phyloP scores from a whole-genome alignment of 2,113 vertebrate species.

The Chitala chitala region DNA sequence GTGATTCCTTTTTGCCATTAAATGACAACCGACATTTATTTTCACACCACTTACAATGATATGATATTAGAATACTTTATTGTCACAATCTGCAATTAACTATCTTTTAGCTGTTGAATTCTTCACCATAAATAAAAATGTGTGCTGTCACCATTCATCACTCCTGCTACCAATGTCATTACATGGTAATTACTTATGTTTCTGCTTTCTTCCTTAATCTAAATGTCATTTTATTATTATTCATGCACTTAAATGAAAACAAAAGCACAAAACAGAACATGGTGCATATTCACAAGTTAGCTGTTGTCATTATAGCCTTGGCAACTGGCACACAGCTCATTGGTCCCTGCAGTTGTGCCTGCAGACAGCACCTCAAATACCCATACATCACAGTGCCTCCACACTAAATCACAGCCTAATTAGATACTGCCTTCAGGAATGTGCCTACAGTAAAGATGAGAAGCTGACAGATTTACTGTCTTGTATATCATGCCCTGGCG shows the following conservation, averaged over 20 bases:
- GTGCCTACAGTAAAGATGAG: not conserved
- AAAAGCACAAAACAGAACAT: not conserved
- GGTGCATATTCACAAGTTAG: too few species aligned
- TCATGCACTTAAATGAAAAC: not conserved
- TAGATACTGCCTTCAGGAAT: not conserved
- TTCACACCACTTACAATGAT: too few species aligned
- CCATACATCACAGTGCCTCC: not conserved
- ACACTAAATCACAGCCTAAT: conserved; percentile 2
- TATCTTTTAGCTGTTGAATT: too few species aligned
- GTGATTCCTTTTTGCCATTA: not conserved
- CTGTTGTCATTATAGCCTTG: too few species aligned
- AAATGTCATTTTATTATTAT: not conserved
- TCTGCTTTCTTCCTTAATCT: not conserved
- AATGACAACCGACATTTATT: not conserved
- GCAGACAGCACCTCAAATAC: not conserved
- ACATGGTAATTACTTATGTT: not conserved
- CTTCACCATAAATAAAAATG: not conserved
- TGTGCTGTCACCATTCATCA: not conserved
- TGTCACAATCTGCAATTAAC: too few species aligned
- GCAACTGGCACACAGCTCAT: too few species aligned
- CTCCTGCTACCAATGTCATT: not conserved
- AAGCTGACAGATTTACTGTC: not conserved
- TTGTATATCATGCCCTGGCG: not conserved
- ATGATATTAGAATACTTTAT: too few species aligned
- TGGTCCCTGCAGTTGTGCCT: not conserved